Evolutionary conservation across 2,888 invertebrate species (phyloP), one percentile per base, ranked within the genome.

Genomic region (Arge pagana): DNA sequence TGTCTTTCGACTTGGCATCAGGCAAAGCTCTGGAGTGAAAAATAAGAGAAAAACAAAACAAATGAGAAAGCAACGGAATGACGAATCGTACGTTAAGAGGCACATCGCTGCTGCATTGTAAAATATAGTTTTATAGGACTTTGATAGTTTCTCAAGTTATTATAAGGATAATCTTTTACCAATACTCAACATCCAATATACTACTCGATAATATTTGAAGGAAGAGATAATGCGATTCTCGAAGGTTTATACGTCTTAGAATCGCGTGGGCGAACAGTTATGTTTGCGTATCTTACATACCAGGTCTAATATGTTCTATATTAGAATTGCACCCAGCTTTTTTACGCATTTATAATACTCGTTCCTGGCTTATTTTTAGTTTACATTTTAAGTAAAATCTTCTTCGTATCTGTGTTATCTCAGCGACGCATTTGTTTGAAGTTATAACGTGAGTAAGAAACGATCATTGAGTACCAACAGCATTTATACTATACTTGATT

Each of bases 291-390:
- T 15, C 37, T 49, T 41, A 31, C 40, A 40, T 41, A 51, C 41
- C 50, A 51, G 36, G 45, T 43, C 43, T 28, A 41, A 30, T 23
- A 45, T 23, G 33, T 23, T 33, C 15, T 33, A 45, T 45, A 24
- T 50, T 60, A 45, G 48, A 49, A 50, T 43, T 48, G 51, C 37
- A 39, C 43, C 43, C 26, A 40, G 48, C 48, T 53, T 55, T 52
- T 61, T 11, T 8, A 33, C 58, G 57, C 65, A 63, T 63, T 61
- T 61, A 64, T 61, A 58, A 33, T 42, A 42, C 45, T 62, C 59
- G 64, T 65, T 65, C 61, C 61, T 65, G 58, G 60, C 50, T 55
- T 55, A 59, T 59, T 16, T 24, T 42, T 40, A 23, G 7, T 11
- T 15, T 18, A 4, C 19, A 18, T 18, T 18, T n/a, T 18, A n/a